Base-by-base conservation (phyloP, 2,797 vertebrate species). In the Pseudomugil gertrudae region DNA sequence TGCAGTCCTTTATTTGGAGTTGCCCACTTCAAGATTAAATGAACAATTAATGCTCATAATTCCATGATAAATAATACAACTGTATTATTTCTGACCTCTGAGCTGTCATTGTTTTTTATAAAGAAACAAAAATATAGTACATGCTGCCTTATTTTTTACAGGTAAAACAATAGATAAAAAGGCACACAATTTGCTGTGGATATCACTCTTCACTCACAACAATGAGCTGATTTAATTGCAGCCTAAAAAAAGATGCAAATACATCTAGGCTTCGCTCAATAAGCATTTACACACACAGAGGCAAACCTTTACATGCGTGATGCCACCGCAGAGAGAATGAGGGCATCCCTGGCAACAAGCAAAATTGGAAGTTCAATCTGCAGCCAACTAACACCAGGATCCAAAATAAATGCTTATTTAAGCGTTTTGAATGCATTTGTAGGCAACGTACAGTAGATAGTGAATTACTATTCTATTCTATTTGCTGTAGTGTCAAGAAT, bases 351-450 rank as follows among this genome's bases (percentile, higher is more conserved):
- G 82, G 82, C 74, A 84, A 48, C 2, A 17, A 47, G 47, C n/a
- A 24, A 70, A 66, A 74, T 48, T 76, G 67, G 86, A 85, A 89
- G 79, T 86, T 84, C 71, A 80, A 64, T 53, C 78, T 63, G 66
- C 53, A 74, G 76, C 83, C 79, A 77, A 65, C 27, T 45, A 58
- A 72, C 65, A 53, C 45, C 60, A 59, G 68, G 73, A 43, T 70
- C 15, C 17, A 36, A 73, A 55, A 87, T 52, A 78, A 58, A 72
- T 21, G 55, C 76, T 79, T 79, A 72, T 66, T 54, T 74, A 71
- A 80, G 79, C 57, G 6, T 69, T 69, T 68, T 59, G 33, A 15
- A 26, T 38, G n/a, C 69, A 51, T 70, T 58, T 65, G 67, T 30
- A 27, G 57, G 66, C 33, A 74, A 74, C 51, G 53, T 2, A 63